Evolutionary conservation across 2,113 vertebrate genomes (phyloP).

Genomic region (Triplophysa rosa): DNA sequence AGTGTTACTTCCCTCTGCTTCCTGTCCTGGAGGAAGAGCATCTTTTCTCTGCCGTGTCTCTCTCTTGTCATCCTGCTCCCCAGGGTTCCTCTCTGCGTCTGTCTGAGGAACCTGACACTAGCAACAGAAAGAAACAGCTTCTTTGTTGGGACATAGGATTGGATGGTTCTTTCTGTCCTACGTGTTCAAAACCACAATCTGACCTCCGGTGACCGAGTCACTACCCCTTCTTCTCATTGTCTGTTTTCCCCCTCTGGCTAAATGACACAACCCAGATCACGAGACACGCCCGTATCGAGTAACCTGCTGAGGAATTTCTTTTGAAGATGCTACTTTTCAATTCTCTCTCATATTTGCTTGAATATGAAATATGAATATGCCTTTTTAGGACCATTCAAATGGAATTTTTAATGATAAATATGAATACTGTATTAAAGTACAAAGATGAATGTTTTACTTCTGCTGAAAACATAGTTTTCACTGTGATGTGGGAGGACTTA

Average conservation of each 20-base stretch:
- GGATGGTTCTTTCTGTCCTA: not conserved
- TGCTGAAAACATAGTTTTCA: no score
- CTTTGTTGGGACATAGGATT: constrained; percentile 10
- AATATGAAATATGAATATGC: no score
- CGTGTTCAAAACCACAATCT: not conserved
- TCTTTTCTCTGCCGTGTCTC: not conserved
- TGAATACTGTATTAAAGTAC: no score
- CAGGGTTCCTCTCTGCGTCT: not conserved
- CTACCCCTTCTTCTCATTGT: not conserved
- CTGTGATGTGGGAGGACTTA: no score
- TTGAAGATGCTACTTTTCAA: not conserved
- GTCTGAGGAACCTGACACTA: constrained; percentile 8
- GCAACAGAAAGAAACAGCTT: not conserved
- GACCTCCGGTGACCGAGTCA: not conserved
- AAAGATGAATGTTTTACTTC: no score
- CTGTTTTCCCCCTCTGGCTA: constrained; percentile 10
- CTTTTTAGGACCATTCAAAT: no score
- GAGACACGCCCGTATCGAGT: constrained; percentile 41
- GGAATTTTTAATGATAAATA: no score
- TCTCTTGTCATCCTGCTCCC: constrained; percentile 11
- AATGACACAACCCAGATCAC: not conserved
- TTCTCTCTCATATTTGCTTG: no score
- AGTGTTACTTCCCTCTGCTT: not conserved
- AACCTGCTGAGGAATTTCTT: constrained; percentile 18
- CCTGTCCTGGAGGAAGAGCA: not conserved